Percentiles rank a stretch among this genome's conserved stretches.
phyloP scores from a whole-genome alignment of 2,888 invertebrate genomes.

The Hetaerina titia region DNA sequence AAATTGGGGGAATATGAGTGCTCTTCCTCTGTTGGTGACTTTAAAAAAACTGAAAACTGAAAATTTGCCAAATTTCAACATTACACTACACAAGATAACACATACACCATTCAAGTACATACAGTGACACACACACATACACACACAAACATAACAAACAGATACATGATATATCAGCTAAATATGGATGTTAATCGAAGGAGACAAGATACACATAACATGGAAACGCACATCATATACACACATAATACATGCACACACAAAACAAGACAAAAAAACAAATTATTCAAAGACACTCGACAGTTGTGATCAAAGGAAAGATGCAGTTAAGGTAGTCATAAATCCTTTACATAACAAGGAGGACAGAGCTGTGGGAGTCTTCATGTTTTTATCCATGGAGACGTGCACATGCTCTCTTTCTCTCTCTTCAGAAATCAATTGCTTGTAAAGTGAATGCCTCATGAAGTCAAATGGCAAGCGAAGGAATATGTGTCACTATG shows the following conservation, averaged over 20 bases:
- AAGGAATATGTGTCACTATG: conserved; percentile 4
- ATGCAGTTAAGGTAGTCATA: conserved; percentile 62
- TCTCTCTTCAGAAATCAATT: conserved; percentile 56
- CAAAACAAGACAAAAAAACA: neutral
- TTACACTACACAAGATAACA: neutral
- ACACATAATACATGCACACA: neutral
- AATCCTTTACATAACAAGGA: conserved; percentile 60
- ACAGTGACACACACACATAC: conserved; percentile 33
- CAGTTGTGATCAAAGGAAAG: conserved; percentile 57
- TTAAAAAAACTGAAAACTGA: conserved; percentile 74
- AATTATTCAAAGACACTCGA: neutral
- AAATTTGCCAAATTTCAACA: conserved; percentile 41
- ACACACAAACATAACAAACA: neutral
- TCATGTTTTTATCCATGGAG: conserved; percentile 48
- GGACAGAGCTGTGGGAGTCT: conserved; percentile 25
- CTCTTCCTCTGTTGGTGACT: conserved; percentile 76
- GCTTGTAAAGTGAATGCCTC: conserved; percentile 53
- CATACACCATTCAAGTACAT: neutral
- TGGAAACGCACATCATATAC: neutral
- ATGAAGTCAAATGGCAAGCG: conserved; percentile 21
- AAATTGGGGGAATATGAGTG: conserved; percentile 76
- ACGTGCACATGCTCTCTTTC: conserved; percentile 24
- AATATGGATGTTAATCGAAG: too few species aligned
- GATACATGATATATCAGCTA: too few species aligned
- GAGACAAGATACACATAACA: neutral